phyloP scores from a whole-genome alignment of 2,888 invertebrate species.

The Ellobium chinense region DNA sequence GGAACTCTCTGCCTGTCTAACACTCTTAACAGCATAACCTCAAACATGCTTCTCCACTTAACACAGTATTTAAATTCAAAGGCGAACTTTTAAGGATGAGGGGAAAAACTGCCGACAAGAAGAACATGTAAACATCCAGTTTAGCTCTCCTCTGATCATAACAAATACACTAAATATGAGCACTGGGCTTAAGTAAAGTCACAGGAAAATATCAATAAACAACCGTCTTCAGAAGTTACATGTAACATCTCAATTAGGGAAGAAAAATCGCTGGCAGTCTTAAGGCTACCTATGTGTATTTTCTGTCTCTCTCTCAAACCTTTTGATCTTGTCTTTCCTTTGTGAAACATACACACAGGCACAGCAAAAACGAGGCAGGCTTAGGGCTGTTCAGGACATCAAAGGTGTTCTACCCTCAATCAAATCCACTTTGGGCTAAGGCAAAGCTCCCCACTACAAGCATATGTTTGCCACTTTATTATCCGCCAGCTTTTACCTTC shows the following conservation, averaged over 20 bases:
- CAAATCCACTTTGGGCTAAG: slow-evolving; percentile 41
- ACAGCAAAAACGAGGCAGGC: slow-evolving; percentile 27
- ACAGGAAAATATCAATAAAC: slow-evolving; percentile 6
- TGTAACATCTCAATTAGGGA: slow-evolving; percentile 26
- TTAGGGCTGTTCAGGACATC: slow-evolving; percentile 45
- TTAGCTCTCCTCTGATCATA: not conserved
- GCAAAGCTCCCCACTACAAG: slow-evolving; percentile 36
- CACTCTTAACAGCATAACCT: no score
- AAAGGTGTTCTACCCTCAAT: slow-evolving; percentile 32
- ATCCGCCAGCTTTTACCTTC: slow-evolving; percentile 12
- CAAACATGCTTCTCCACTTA: no score
- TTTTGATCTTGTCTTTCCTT: slow-evolving; percentile 32
- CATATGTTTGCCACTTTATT: slow-evolving; percentile 45
- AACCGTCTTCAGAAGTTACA: not conserved
- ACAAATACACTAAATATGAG: not conserved
- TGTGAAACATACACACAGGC: slow-evolving; percentile 32
- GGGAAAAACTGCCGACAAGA: not conserved
- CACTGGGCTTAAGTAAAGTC: not conserved
- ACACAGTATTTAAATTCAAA: not conserved
- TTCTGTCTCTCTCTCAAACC: slow-evolving; percentile 5
- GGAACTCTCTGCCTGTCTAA: no score
- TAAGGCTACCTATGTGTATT: not conserved
- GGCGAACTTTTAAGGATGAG: no score
- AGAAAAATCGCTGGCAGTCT: slow-evolving; percentile 23
- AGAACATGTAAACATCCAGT: not conserved